A percentile compares a stretch with the other conserved stretches of the same genome.
Evolutionary conservation across 2,113 vertebrate species (phyloP).

Genomic region (Pterocles gutturalis): DNA sequence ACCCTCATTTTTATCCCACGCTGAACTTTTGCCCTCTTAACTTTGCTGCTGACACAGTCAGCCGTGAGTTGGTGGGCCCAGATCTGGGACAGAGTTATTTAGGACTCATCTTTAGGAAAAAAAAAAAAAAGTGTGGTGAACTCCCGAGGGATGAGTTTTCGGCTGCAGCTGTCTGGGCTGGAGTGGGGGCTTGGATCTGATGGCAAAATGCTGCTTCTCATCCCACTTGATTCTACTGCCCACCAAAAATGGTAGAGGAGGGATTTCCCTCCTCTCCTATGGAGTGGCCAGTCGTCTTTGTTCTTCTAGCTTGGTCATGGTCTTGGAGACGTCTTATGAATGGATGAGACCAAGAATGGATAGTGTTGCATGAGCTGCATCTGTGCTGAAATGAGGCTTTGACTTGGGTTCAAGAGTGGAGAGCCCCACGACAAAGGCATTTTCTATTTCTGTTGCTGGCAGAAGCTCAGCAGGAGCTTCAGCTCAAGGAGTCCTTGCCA

Average conservation of each 20-base stretch:
- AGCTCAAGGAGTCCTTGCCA: background rate
- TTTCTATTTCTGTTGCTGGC: background rate
- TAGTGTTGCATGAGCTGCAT: background rate
- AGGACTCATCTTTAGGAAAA: background rate
- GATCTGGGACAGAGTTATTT: background rate
- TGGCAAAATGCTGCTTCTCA: background rate
- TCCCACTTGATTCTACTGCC: background rate
- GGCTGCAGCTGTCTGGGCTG: background rate
- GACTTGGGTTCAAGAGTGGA: background rate
- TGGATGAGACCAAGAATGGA: background rate
- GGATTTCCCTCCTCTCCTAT: background rate
- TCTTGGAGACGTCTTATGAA: background rate
- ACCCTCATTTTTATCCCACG: background rate
- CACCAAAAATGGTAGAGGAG: background rate
- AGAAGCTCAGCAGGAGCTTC: background rate
- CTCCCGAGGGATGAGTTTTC: background rate
- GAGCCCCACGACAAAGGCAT: background rate
- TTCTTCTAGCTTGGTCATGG: background rate
- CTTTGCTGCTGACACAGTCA: background rate
- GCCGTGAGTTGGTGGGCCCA: background rate
- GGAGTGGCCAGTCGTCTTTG: background rate
- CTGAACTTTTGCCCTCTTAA: slow-evolving; percentile 21
- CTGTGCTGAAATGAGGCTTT: background rate
- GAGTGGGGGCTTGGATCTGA: background rate
- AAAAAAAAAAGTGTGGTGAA: background rate